Conservation (phyloP, 2,888 invertebrate species). For the Meta bourneti region DNA sequence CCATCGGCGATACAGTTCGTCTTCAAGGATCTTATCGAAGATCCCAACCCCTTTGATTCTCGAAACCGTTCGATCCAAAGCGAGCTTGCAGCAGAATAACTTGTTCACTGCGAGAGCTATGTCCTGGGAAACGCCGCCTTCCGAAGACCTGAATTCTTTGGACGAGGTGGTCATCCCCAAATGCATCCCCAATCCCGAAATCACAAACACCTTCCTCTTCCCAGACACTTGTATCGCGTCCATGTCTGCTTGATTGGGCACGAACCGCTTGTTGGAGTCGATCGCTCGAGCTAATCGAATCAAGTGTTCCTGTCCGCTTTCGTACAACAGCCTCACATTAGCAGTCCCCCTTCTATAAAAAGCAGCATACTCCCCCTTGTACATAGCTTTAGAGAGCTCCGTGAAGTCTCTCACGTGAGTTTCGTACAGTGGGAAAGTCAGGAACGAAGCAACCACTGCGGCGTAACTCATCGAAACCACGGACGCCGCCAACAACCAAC, state of each 20-base stretch:
- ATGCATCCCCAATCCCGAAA: neutral
- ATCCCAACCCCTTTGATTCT: neutral
- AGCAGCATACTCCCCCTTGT: neutral
- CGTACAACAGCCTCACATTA: neutral
- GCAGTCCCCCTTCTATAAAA: neutral
- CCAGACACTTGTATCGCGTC: neutral
- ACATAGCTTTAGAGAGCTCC: neutral
- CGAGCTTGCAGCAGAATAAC: constrained; percentile 21
- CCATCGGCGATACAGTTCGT: neutral
- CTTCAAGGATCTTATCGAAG: neutral
- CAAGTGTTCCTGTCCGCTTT: neutral
- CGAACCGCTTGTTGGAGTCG: neutral
- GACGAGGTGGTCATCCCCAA: neutral
- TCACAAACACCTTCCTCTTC: neutral
- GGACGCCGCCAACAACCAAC: neutral
- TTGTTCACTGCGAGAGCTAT: constrained; percentile 22
- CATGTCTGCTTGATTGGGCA: neutral
- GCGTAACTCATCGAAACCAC: neutral
- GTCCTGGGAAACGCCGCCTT: neutral
- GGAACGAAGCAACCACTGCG: neutral
- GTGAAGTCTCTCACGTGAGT: neutral
- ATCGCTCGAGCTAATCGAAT: neutral
- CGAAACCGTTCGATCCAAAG: neutral
- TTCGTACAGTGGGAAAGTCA: constrained; percentile 14
- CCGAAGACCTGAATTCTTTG: neutral